Conservation (phyloP, 92 coral and sea anemone genomes). For the Actinernus sp. region DNA sequence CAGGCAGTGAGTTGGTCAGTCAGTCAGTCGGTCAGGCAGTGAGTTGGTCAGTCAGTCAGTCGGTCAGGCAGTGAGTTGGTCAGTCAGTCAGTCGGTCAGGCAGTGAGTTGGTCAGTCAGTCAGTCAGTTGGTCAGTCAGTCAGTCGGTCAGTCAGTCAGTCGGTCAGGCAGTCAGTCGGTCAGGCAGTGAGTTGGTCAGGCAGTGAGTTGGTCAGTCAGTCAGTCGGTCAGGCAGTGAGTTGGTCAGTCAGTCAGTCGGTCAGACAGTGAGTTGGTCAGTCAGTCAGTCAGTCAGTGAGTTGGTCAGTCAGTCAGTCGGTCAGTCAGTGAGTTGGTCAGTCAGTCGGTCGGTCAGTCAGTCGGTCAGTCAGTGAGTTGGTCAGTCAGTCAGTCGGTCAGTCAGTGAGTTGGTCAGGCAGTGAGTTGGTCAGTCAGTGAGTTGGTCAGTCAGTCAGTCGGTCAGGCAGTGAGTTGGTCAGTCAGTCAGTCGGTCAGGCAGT, state of each 20-base stretch:
- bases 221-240: constrained; percentile 8
- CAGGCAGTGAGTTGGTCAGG: constrained; percentile 12
- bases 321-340: constrained; percentile 3
- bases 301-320: constrained; percentile 2
- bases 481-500: constrained; percentile 4
- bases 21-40: constrained; percentile 8
- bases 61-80: constrained; percentile 2
- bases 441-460: constrained; percentile 2
- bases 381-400: constrained; percentile 9
- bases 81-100: constrained; percentile 4
- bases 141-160: constrained; percentile 21
- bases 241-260: constrained; percentile 7
- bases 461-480: constrained; percentile 2
- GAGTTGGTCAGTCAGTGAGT: constrained; percentile 2
- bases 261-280: constrained; percentile 2
- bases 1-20: constrained; percentile 1
- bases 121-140: constrained; percentile 4
- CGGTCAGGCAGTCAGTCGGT: constrained; percentile 11
- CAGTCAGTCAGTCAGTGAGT: constrained; percentile 4
- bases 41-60: constrained; percentile 1
- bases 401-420: constrained; percentile 2
- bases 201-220: not conserved
- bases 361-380: too few species aligned
- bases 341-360: constrained; percentile 2
- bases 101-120: not conserved